Conservation (phyloP, 2,113 vertebrate genomes). For the Corydoras sp. region DNA sequence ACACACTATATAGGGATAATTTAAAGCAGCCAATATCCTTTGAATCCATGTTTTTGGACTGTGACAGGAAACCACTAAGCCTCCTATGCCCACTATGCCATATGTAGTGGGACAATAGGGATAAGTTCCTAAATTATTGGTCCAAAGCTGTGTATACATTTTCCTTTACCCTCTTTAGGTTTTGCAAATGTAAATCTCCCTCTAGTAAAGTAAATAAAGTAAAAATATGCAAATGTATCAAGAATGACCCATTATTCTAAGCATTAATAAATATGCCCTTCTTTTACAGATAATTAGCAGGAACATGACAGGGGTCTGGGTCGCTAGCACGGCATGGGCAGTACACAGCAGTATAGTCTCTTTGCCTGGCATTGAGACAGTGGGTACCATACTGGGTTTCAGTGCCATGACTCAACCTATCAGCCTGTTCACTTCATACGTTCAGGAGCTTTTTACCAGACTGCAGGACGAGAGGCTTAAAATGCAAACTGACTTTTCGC, state of each 20-base stretch:
- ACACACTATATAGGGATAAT: too few species aligned
- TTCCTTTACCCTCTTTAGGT: too few species aligned
- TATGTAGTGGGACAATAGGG: too few species aligned
- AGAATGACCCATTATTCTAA: neutral
- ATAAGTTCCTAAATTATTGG: too few species aligned
- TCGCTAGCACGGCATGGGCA: conserved; percentile 76
- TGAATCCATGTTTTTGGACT: too few species aligned
- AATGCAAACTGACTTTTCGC: neutral
- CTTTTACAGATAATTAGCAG: conserved; percentile 57
- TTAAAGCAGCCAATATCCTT: too few species aligned
- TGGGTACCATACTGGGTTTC: conserved; percentile 77
- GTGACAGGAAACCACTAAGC: too few species aligned
- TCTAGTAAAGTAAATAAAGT: too few species aligned
- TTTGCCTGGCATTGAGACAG: conserved; percentile 55
- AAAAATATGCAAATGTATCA: too few species aligned
- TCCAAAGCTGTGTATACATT: too few species aligned
- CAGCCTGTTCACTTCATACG: conserved; percentile 54
- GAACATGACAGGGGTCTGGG: conserved; percentile 75
- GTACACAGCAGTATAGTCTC: conserved; percentile 32
- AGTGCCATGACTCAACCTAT: conserved; percentile 40
- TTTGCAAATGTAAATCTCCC: too few species aligned
- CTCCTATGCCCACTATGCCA: too few species aligned
- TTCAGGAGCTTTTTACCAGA: conserved; percentile 48
- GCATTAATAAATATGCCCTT: neutral
- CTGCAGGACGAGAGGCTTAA: conserved; percentile 42